A percentile compares a stretch with the other conserved stretches of the same genome.
phyloP scores from a whole-genome alignment of 2,888 invertebrate genomes.

The Macrosiphum euphorbiae region DNA sequence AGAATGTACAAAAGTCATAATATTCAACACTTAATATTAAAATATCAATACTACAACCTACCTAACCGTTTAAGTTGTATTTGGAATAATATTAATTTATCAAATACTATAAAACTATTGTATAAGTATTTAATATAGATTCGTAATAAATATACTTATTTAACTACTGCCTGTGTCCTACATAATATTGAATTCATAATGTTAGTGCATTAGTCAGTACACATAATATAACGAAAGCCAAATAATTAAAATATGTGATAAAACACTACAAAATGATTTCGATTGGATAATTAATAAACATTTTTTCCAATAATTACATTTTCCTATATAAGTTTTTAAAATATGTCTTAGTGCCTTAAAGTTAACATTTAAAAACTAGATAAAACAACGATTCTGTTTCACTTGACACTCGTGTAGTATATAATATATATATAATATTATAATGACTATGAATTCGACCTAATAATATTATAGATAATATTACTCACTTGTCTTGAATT shows the following conservation, averaged over 20 bases:
- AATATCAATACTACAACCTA: not conserved
- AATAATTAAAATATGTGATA: not conserved
- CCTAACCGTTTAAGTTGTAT: not conserved
- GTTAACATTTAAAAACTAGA: not conserved
- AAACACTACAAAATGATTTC: not conserved
- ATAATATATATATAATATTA: no score
- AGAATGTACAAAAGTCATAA: not conserved
- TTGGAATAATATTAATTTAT: not conserved
- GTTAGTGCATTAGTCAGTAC: not conserved
- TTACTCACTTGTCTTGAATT: constrained; percentile 80
- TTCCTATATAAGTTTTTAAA: no score
- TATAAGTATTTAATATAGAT: not conserved
- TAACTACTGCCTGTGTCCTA: not conserved
- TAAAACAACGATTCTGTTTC: not conserved
- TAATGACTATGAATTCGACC: not conserved
- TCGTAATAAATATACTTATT: not conserved
- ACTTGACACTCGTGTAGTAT: not conserved
- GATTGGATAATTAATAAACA: no score
- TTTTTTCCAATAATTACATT: no score
- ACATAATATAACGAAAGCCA: not conserved
- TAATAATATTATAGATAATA: not conserved
- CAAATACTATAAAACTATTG: not conserved
- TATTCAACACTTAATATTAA: not conserved
- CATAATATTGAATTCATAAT: no score
- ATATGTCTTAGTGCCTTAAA: no score